phyloP scores from a whole-genome alignment of 1,140 invertebrate genomes.

The Drosophila sp. region DNA sequence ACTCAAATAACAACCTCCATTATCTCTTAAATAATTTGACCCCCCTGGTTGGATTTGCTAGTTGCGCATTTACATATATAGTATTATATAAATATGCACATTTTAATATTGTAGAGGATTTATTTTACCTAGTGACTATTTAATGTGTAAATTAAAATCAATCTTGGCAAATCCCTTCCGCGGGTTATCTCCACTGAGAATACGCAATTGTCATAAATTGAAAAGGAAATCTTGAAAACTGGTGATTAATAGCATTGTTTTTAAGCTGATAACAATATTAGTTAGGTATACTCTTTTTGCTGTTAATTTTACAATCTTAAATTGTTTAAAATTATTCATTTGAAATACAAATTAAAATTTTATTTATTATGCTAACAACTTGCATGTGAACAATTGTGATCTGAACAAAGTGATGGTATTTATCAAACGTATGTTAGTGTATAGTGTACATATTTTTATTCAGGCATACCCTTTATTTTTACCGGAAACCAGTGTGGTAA shows the following conservation, averaged over 20 bases:
- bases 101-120: background rate
- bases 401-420: no score
- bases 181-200: slow-evolving; percentile 1
- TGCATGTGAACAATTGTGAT: no score
- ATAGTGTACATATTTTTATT: background rate
- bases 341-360: no score
- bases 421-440: no score
- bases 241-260: slow-evolving; percentile 6
- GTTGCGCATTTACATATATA: background rate
- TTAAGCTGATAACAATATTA: background rate
- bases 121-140: background rate
- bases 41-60: slow-evolving; percentile 46
- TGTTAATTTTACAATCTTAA: no score
- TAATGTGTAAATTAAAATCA: background rate
- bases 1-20: slow-evolving; percentile 64
- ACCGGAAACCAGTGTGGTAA: slow-evolving; percentile 32
- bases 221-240: background rate
- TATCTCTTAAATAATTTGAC: slow-evolving; percentile 68
- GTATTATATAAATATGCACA: background rate
- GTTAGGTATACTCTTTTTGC: background rate
- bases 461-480: slow-evolving; percentile 7
- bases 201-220: background rate
- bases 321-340: no score
- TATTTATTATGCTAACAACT: no score
- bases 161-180: background rate